A percentile compares a stretch with the other conserved stretches of the same genome.
phyloP scores from a whole-genome alignment of 2,113 vertebrate genomes.

The Perca flavescens region DNA sequence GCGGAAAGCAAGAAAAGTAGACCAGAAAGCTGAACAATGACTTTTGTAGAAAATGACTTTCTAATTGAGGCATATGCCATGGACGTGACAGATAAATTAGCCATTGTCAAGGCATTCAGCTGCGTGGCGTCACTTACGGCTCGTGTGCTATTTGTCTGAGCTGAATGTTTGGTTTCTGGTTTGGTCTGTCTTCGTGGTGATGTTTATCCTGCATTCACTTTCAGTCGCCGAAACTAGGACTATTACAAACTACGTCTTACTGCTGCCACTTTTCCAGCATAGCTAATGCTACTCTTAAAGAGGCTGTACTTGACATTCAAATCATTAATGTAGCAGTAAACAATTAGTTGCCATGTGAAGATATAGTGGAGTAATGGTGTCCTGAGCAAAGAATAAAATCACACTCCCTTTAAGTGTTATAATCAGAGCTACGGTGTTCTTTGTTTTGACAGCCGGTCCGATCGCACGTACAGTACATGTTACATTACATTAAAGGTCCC shows the following conservation, averaged over 20 bases:
- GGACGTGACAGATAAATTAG: conserved; percentile 81
- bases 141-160: conserved; percentile 55
- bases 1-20: conserved; percentile 58
- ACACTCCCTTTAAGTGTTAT: too few relatives aligned
- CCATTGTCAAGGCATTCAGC: conserved; percentile 75
- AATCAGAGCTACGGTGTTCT: too few relatives aligned
- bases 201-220: conserved; percentile 42
- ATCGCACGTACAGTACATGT: too few relatives aligned
- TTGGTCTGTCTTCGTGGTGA: conserved; percentile 31
- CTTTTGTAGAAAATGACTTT: conserved; percentile 79
- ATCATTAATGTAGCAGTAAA: too few relatives aligned
- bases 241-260: background rate
- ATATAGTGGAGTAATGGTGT: too few relatives aligned
- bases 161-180: conserved; percentile 57
- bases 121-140: conserved; percentile 61
- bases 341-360: too few relatives aligned
- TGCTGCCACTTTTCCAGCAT: background rate
- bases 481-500: too few relatives aligned
- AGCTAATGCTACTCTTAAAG: background rate
- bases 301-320: too few relatives aligned
- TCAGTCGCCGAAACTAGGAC: background rate
- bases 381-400: too few relatives aligned
- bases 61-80: conserved; percentile 80
- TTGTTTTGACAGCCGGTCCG: too few relatives aligned
- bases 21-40: conserved; percentile 72